Evolutionary conservation across 2,797 vertebrate species (phyloP), one percentile per base, ranked within the genome.

Genomic region (Bovichtus diacanthus): DNA sequence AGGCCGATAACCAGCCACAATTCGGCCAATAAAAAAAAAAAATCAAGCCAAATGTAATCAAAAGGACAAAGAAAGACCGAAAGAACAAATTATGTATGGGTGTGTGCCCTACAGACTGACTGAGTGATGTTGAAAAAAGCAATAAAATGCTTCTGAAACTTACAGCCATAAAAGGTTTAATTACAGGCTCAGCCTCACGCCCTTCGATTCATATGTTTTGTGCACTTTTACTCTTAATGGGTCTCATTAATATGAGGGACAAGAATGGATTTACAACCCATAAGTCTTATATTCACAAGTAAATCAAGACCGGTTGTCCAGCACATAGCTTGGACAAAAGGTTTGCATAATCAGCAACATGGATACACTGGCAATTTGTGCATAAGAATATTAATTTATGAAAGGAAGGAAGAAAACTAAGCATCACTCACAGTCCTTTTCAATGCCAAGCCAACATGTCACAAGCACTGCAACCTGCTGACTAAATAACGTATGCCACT

Each of bases 161-260:
- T 63, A 18, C 65, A 74, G n/a, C 18, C 38, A 85, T 88, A 12
- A 75, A 84, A 53, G n/a, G 18, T 74, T 83, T 80, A 54, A 90
- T 76, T 58, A 36, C 43, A 83, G 10, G n/a, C 2, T 16, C 16
- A 58, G 62, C 21, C 58, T 67, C 38, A 60, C 25, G 39, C 18
- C n/a, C 41, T 13, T 53, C 66, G 39, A 23, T 67, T 63, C 34
- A 58, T 19, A 11, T 67, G 23, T 64, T 83, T 76, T 61, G 23
- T 62, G 56, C 23, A 63, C 49, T 78, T 74, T 76, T 29, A 36
- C 38, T 62, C 21, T 71, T 25, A 3, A 65, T 1, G 0, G 53
- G 36, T 27, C 4, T 46, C 31, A 70, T 70, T 38, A 61, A 34
- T 21, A 47, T 65, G 19, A 66, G 11, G 23, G 5, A 67, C 56